Evolutionary conservation across 2,113 vertebrate species (phyloP).

Genomic region (Podarcis raffonei): DNA sequence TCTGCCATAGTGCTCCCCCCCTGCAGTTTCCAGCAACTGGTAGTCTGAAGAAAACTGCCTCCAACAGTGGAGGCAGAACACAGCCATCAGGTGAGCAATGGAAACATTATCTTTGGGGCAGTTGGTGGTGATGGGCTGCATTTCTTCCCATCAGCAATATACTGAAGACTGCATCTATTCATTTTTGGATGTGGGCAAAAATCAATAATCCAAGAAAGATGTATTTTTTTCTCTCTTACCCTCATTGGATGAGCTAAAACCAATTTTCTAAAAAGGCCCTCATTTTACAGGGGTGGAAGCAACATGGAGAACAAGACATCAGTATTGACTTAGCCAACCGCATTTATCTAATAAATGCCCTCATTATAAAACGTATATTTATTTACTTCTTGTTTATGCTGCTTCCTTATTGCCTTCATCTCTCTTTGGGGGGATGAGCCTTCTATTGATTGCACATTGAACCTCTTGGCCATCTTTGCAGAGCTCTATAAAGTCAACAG

Average conservation of each 20-base stretch:
- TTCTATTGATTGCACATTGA: background rate
- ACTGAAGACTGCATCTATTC: background rate
- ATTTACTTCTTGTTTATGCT: background rate
- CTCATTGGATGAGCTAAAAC: background rate
- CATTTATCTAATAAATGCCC: slow-evolving; percentile 4
- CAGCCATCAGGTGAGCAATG: background rate
- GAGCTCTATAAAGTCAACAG: background rate
- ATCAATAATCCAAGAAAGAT: background rate
- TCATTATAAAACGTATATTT: background rate
- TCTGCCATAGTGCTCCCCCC: too few relatives aligned
- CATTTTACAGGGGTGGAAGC: background rate
- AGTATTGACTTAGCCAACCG: background rate
- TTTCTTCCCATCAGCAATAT: too few relatives aligned
- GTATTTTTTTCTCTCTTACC: background rate
- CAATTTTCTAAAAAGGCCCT: background rate
- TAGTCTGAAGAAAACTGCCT: too few relatives aligned
- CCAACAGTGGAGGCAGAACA: too few relatives aligned
- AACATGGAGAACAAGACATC: background rate
- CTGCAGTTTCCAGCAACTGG: too few relatives aligned
- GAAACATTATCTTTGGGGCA: background rate
- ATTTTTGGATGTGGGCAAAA: background rate
- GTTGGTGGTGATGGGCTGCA: too few relatives aligned
- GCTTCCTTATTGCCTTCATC: background rate
- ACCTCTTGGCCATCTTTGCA: background rate
- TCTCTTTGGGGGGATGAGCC: background rate